These are phyloP conservation scores for Drosophila pandora DNA, from an alignment of 1,140 invertebrate species.

Conservation along the genomic window DNA sequence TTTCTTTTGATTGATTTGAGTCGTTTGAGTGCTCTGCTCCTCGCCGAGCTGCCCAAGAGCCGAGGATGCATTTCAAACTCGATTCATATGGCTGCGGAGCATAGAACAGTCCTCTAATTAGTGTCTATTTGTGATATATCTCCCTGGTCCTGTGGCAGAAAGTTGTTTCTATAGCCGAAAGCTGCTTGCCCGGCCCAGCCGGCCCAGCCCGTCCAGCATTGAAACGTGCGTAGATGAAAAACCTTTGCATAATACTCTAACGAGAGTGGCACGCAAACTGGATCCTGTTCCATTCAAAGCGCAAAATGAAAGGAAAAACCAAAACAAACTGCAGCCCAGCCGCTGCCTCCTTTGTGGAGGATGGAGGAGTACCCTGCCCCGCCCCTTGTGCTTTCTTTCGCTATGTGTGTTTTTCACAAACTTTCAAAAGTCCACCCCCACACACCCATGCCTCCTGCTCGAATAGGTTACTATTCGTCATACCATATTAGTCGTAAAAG, in stretches of 20 bases:
- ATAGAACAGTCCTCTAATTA: slow-evolving; percentile 37
- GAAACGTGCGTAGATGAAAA: slow-evolving; percentile 51
- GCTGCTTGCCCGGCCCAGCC: slow-evolving; percentile 8
- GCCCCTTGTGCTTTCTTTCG: neutral
- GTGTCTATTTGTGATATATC: slow-evolving; percentile 28
- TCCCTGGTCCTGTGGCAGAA: slow-evolving; percentile 13
- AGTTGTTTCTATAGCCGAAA: slow-evolving; percentile 31
- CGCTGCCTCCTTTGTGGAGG: neutral
- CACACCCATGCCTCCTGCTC: neutral
- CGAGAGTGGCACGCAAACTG: slow-evolving; percentile 9
- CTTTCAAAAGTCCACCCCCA: slow-evolving; percentile 16
- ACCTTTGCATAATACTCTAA: slow-evolving; percentile 36
- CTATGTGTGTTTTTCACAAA: slow-evolving; percentile 28
- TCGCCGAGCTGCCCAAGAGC: neutral
- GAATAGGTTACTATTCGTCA: slow-evolving; percentile 14
- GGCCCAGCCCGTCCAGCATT: slow-evolving; percentile 16
- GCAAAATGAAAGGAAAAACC: slow-evolving; percentile 29
- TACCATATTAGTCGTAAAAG: slow-evolving; percentile 38
- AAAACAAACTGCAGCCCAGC: slow-evolving; percentile 9
- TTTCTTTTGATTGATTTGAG: slow-evolving; percentile 47
- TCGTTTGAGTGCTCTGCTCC: slow-evolving; percentile 33
- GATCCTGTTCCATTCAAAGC: slow-evolving; percentile 26
- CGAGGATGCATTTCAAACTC: slow-evolving; percentile 11
- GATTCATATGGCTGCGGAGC: neutral
- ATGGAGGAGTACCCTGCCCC: neutral